These are phyloP conservation scores for Porites cylindrica DNA, from an alignment of 92 coral and sea anemone species.

Conservation along the genomic window DNA sequence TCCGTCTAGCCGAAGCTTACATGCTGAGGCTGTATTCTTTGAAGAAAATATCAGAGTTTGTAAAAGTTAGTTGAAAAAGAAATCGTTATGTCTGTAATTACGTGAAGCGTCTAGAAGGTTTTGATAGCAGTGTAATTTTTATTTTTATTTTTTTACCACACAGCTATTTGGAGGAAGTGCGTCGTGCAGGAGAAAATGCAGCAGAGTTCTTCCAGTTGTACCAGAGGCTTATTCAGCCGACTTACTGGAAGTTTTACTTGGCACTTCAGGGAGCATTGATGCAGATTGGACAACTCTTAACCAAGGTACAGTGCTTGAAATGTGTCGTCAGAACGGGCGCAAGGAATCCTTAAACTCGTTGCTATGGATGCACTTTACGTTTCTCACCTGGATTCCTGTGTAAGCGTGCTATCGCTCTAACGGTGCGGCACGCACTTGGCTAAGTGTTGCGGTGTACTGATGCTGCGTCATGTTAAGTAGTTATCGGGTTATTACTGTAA, in stretches of 20 bases:
- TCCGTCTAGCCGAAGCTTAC: too few species aligned
- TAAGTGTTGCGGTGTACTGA: too few species aligned
- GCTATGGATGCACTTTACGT: too few species aligned
- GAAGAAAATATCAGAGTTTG: not conserved
- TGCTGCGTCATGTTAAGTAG: too few species aligned
- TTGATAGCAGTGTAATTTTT: not conserved
- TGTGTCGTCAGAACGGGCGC: too few species aligned
- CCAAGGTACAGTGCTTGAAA: slow-evolving; percentile 65
- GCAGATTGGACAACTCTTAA: slow-evolving; percentile 88
- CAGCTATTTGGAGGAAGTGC: slow-evolving; percentile 93
- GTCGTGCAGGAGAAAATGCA: slow-evolving; percentile 95
- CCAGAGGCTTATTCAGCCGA: slow-evolving; percentile 88
- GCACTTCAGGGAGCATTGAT: slow-evolving; percentile 89
- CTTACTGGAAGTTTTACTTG: slow-evolving; percentile 89
- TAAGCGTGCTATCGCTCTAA: too few species aligned
- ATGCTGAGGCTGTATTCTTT: too few species aligned
- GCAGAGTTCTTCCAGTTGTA: slow-evolving; percentile 95
- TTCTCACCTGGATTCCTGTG: too few species aligned
- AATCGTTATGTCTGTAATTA: not conserved
- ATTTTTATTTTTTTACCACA: not conserved
- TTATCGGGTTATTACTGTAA: too few species aligned
- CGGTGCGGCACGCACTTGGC: too few species aligned
- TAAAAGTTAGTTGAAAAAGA: not conserved
- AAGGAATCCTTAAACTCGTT: too few species aligned
- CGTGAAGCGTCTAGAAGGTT: too few species aligned